Percentiles rank a stretch among this genome's conserved stretches.
Evolutionary conservation across 2,797 vertebrate genomes (phyloP).

Genomic region (Nasua narica): DNA sequence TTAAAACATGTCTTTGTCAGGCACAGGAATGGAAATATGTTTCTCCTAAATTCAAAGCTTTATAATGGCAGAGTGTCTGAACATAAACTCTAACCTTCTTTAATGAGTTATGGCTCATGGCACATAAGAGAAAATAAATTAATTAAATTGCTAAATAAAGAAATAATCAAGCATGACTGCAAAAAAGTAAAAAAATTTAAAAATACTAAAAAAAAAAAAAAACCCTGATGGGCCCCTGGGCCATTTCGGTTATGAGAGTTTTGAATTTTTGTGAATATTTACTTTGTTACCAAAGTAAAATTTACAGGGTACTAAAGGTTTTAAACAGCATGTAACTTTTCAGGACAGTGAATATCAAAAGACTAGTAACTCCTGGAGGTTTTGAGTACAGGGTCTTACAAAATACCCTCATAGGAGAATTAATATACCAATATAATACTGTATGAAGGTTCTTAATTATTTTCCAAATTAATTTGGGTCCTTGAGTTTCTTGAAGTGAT

Average conservation of each 20-base stretch:
- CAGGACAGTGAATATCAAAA: slow-evolving; percentile 42
- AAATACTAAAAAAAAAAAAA: background rate
- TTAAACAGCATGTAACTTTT: slow-evolving; percentile 46
- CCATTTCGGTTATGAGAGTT: background rate
- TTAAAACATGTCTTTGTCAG: slow-evolving; percentile 76
- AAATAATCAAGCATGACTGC: background rate
- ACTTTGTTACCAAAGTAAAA: slow-evolving; percentile 7
- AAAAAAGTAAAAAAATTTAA: background rate
- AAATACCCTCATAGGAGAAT: background rate
- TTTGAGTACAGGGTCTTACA: background rate
- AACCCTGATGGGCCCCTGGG: background rate
- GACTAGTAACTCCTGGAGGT: slow-evolving; percentile 38
- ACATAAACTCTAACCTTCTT: slow-evolving; percentile 21
- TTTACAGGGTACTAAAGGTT: background rate
- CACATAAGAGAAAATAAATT: slow-evolving; percentile 23
- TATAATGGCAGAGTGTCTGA: slow-evolving; percentile 54
- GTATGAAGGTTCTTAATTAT: slow-evolving; percentile 29
- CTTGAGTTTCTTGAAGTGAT: slow-evolving; percentile 72
- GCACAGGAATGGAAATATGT: slow-evolving; percentile 53
- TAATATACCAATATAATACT: background rate
- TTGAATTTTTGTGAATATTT: slow-evolving; percentile 14
- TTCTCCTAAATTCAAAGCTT: slow-evolving; percentile 71
- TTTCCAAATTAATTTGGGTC: slow-evolving; percentile 47
- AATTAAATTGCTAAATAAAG: slow-evolving; percentile 13
- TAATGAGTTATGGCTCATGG: background rate